These are phyloP conservation scores for Mactra quadrangularis DNA, from an alignment of 1,140 invertebrate species.

Conservation along the genomic window DNA sequence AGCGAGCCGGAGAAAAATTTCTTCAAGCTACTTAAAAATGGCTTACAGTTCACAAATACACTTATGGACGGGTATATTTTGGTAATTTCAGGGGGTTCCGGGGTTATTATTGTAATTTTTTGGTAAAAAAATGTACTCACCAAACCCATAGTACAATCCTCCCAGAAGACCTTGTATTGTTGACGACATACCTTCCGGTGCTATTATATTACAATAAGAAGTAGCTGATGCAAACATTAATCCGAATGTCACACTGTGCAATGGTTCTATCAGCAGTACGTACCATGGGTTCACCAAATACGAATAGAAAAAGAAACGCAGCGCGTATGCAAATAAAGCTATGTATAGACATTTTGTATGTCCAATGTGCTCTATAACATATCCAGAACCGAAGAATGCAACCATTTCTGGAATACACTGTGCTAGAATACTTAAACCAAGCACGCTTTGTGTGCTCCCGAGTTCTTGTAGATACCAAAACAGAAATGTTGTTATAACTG, in stretches of 20 bases:
- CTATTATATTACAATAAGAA: slow-evolving; percentile 93
- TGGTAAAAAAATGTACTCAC: slow-evolving; percentile 67
- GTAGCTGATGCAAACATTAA: slow-evolving; percentile 95
- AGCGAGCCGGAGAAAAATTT: no score
- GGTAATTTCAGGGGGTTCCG: no score
- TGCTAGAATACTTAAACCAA: slow-evolving; percentile 91
- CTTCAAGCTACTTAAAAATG: no score
- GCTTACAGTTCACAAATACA: no score
- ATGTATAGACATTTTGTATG: slow-evolving; percentile 92
- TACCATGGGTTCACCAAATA: slow-evolving; percentile 88
- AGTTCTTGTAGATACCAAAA: slow-evolving; percentile 92
- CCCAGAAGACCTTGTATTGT: slow-evolving; percentile 93
- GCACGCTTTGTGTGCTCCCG: slow-evolving; percentile 89
- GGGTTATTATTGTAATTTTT: no score
- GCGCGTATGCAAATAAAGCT: slow-evolving; percentile 89
- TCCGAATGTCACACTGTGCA: slow-evolving; percentile 94
- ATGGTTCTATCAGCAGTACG: slow-evolving; percentile 92
- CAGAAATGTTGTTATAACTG: slow-evolving; percentile 93
- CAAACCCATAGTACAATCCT: slow-evolving; percentile 86
- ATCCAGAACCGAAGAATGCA: slow-evolving; percentile 90
- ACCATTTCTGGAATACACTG: slow-evolving; percentile 94
- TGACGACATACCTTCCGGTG: slow-evolving; percentile 92
- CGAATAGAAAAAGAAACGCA: slow-evolving; percentile 93
- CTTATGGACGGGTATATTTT: no score
- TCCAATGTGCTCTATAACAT: slow-evolving; percentile 91